phyloP scores from a whole-genome alignment of 2,113 vertebrate species.

The Jacana jacana region DNA sequence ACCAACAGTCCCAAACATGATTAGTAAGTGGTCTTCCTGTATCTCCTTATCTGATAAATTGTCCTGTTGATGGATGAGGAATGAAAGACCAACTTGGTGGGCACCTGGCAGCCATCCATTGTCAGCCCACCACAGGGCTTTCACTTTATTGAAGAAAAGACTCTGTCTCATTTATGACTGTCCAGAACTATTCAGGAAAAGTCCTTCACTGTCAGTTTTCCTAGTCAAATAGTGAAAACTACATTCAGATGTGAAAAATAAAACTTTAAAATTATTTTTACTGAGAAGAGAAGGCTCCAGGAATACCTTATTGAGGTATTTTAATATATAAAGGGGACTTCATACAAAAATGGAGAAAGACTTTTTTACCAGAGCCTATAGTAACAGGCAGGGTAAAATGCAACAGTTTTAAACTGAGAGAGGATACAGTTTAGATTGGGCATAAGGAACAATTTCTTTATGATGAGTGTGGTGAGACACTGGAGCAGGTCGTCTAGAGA shows the following conservation, averaged over 20 bases:
- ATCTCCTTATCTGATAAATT: not conserved
- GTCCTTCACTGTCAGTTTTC: not conserved
- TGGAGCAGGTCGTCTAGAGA: not conserved
- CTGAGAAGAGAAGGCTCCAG: not conserved
- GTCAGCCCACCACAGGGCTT: not conserved
- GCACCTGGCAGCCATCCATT: not conserved
- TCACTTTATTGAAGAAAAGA: not conserved
- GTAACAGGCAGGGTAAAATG: not conserved
- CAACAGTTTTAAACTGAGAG: not conserved
- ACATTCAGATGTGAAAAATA: not conserved
- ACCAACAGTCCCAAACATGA: not conserved
- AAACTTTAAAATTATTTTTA: not conserved
- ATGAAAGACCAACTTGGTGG: not conserved
- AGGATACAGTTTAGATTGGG: not conserved
- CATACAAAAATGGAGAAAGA: not conserved
- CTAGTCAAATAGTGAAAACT: not conserved
- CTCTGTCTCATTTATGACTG: not conserved
- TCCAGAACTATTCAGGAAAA: not conserved
- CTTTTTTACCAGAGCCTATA: not conserved
- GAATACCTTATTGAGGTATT: not conserved
- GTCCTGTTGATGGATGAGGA: not conserved
- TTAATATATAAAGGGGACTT: not conserved
- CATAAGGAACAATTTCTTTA: not conserved
- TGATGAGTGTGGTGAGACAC: accelerated
- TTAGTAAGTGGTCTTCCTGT: not conserved